Conservation (phyloP, 92 coral and sea anemone genomes). For the Phenganax marumi region DNA sequence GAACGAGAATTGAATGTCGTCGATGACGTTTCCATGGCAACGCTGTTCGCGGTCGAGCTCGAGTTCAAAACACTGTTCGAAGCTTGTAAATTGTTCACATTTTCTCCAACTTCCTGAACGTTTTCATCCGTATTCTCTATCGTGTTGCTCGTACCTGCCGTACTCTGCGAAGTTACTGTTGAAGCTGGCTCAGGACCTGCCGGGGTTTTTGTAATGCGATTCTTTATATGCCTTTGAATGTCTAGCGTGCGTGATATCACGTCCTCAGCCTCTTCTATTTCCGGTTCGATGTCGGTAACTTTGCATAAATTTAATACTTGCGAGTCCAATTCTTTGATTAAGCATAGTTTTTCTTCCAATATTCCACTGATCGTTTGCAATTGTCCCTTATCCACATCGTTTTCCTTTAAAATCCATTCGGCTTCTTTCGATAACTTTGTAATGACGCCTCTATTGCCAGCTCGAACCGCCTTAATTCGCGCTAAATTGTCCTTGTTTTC, state of each 20-base stretch:
- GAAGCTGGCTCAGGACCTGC: neutral
- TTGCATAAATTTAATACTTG: constrained; percentile 34
- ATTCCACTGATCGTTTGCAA: constrained; percentile 22
- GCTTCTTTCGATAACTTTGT: constrained; percentile 59
- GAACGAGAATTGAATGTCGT: constrained; percentile 1
- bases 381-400: constrained; percentile 31
- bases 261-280: constrained; percentile 52
- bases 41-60: neutral
- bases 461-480: constrained; percentile 52
- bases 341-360: constrained; percentile 4
- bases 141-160: neutral
- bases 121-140: constrained; percentile 3
- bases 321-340: constrained; percentile 44
- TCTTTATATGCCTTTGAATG: constrained; percentile 27
- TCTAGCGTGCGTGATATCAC: constrained; percentile 51
- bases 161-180: neutral
- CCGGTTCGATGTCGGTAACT: constrained; percentile 48
- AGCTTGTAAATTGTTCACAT: neutral
- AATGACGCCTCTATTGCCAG: constrained; percentile 56
- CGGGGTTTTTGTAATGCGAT: neutral
- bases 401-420: constrained; percentile 31
- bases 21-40: neutral
- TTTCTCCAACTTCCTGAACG: neutral
- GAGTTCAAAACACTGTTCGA: neutral
- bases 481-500: constrained; percentile 9